These are phyloP conservation scores for Melanchra persicariae DNA, from an alignment of 2,888 invertebrate genomes.

Conservation along the genomic window DNA sequence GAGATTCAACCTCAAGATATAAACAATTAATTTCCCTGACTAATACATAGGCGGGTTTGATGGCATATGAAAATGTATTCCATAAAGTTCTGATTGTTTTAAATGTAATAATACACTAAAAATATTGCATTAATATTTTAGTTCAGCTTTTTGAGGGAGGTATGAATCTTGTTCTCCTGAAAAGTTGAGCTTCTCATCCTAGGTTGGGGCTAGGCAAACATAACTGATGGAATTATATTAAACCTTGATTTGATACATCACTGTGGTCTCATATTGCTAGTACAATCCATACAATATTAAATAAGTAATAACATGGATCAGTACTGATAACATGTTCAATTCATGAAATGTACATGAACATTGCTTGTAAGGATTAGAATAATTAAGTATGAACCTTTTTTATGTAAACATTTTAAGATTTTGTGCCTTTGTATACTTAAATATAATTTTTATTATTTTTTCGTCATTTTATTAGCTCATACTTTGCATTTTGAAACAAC, in stretches of 20 bases:
- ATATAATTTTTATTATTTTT: conserved; percentile 18
- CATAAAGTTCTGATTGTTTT: neutral
- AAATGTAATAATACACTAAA: conserved; percentile 2
- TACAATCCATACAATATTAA: conserved; percentile 3
- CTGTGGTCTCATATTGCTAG: neutral
- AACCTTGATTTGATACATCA: neutral
- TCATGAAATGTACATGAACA: conserved; percentile 27
- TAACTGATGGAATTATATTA: neutral
- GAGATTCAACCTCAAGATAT: neutral
- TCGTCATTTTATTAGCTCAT: conserved; percentile 48
- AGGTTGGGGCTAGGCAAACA: neutral
- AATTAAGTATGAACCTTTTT: neutral
- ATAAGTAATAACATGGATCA: too few relatives aligned
- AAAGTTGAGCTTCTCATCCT: neutral
- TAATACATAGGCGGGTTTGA: neutral
- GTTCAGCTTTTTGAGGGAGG: neutral
- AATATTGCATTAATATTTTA: neutral
- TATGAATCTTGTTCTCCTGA: neutral
- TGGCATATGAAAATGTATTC: conserved; percentile 8
- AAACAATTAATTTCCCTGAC: conserved; percentile 1
- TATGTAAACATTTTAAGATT: conserved; percentile 19
- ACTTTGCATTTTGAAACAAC: conserved; percentile 32
- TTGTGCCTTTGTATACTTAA: conserved; percentile 52
- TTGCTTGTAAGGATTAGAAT: conserved; percentile 8
- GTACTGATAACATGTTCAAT: conserved; percentile 14